phyloP scores from a whole-genome alignment of 2,888 invertebrate genomes.

The Stramonita haemastoma region DNA sequence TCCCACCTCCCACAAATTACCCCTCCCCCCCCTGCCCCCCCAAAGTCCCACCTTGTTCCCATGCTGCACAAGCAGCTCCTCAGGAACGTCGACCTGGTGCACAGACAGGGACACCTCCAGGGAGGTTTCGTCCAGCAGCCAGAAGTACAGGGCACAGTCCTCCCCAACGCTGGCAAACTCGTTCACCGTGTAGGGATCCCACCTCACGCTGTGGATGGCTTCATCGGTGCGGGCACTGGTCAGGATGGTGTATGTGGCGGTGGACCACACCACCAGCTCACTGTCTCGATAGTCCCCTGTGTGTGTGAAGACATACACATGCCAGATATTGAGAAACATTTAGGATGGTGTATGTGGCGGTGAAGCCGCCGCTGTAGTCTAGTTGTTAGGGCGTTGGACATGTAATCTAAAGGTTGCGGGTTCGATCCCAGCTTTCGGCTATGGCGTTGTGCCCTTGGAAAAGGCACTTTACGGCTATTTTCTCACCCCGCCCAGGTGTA shows the following conservation, averaged over 20 bases:
- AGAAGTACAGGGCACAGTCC: conserved; percentile 70
- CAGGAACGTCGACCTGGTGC: conserved; percentile 74
- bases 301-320: not conserved
- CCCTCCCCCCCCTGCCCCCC: no score
- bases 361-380: no score
- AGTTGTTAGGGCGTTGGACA: no score
- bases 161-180: conserved; percentile 75
- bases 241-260: conserved; percentile 64
- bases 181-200: conserved; percentile 75
- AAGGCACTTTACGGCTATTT: no score
- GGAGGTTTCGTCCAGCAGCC: conserved; percentile 74
- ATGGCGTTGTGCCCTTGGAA: no score
- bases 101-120: conserved; percentile 66
- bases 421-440: no score
- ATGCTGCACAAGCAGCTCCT: conserved; percentile 58
- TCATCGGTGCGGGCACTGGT: conserved; percentile 65
- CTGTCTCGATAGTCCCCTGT: conserved; percentile 75
- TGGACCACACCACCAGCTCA: conserved; percentile 73
- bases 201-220: conserved; percentile 72
- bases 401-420: no score
- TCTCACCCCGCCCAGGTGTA: no score
- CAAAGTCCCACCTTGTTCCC: not conserved
- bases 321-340: not conserved
- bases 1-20: no score
- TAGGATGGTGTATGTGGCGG: no score